These are phyloP conservation scores for Rallus limicola DNA, from an alignment of 2,113 vertebrate genomes.

Conservation along the genomic window DNA sequence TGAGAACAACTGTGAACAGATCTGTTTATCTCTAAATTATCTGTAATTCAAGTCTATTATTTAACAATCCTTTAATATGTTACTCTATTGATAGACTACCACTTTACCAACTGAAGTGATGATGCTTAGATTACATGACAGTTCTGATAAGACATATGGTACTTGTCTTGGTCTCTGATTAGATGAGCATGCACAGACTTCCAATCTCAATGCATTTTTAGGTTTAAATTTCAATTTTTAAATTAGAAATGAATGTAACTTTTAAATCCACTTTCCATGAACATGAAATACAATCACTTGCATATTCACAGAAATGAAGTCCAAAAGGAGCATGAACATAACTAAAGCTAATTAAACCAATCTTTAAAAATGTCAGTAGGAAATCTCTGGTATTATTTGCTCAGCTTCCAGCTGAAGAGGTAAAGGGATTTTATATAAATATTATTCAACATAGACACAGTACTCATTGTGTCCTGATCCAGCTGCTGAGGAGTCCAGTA, in stretches of 20 bases:
- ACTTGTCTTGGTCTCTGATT: neutral
- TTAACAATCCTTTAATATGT: neutral
- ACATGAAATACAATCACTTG: neutral
- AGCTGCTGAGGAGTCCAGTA: neutral
- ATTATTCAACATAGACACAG: neutral
- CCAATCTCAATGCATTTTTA: neutral
- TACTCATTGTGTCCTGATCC: neutral
- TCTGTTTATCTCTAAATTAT: neutral
- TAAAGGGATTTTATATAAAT: conserved; percentile 32
- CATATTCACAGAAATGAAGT: neutral
- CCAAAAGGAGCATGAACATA: neutral
- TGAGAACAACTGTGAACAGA: neutral
- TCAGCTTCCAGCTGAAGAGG: neutral
- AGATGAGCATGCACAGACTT: neutral
- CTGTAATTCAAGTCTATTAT: neutral
- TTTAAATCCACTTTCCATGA: conserved; percentile 18
- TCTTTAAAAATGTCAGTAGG: neutral
- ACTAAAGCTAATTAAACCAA: neutral
- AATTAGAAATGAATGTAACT: neutral
- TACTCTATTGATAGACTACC: neutral
- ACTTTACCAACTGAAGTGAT: neutral
- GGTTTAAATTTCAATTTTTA: neutral
- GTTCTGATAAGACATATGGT: neutral
- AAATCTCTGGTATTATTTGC: conserved; percentile 26
- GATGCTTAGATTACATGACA: neutral